Conservation (phyloP, 2,888 invertebrate species). For the Schizaphis graminum region DNA sequence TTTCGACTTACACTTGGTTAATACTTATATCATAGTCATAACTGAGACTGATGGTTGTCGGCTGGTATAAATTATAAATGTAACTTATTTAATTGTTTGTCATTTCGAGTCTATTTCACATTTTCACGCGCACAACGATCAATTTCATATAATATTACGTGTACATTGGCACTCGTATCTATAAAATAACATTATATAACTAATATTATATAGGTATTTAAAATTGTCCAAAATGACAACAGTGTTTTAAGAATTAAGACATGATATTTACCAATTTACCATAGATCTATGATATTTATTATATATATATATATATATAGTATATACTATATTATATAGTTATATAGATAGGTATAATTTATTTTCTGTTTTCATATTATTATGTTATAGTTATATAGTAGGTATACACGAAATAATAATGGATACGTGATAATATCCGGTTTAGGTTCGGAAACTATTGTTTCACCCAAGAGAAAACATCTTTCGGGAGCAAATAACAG, state of each 20-base stretch:
- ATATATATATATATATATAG: too few species aligned
- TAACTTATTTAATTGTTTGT: not conserved
- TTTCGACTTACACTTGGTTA: not conserved
- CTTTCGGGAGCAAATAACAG: conserved; percentile 19
- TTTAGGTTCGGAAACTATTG: conserved; percentile 20
- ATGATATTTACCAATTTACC: too few species aligned
- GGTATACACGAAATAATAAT: not conserved
- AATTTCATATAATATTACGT: not conserved
- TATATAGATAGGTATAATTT: not conserved
- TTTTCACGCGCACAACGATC: not conserved
- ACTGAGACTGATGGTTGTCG: not conserved
- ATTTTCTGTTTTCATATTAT: not conserved
- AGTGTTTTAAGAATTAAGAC: too few species aligned
- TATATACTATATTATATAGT: too few species aligned
- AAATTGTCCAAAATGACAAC: too few species aligned
- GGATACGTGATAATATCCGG: not conserved
- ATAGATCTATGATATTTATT: too few species aligned
- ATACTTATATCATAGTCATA: not conserved
- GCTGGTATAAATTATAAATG: not conserved
- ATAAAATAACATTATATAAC: not conserved
- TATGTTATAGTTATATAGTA: not conserved
- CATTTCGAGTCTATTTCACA: not conserved
- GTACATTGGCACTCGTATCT: not conserved
- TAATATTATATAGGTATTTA: too few species aligned
- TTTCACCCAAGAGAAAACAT: conserved; percentile 25